Evolutionary conservation across 1,140 invertebrate genomes (phyloP), one percentile per base, ranked within the genome.

Genomic region (Scaptomyza graminum): DNA sequence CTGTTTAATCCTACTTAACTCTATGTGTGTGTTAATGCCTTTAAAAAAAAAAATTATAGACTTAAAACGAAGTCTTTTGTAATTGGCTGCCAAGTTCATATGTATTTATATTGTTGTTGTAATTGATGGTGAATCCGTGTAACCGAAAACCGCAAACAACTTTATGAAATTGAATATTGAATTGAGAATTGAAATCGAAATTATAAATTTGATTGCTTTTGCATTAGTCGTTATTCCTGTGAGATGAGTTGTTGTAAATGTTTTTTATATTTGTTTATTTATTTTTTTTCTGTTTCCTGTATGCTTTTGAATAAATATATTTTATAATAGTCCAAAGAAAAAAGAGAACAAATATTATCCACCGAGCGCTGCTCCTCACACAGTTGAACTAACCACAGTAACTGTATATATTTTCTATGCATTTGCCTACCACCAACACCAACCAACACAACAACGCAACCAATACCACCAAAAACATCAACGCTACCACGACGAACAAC

Each of bases 341-440:
- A 62, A 62, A 59, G 44, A 63, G 12, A 49, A 67, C 41, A 12
- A 44, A 56, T 75, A 66, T 67, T 43, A 65, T 39, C 60, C 69
- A 75, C 78, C 57, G 76, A 85, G 73, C 81, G 41, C 43, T 65
- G 71, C 73, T 82, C 82, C 82, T 88, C 83, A 70, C 82, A 73
- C 71, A 65, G 79, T 68, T 72, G 79, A 79, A 87, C 82, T 87
- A 87, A 87, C 78, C 83, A 87, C 82, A 69, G 76, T 78, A 78
- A 82, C 79, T 87, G 82, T 87, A 87, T 87, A 87, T 87, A 87
- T 87, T 88, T 87, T 87, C 79, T 87, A 82, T 87, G 83, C 82
- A 87, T 88, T 74, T 87, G 78, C 75, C 82, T 79, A 46, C 55
- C 55, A 57, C 55, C 55, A 46, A 57, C 79, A 88, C 60, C 77